A percentile compares a stretch with the other conserved stretches of the same genome.
phyloP scores from a whole-genome alignment of 2,888 invertebrate species.

The Didymodactylos carnosus region DNA sequence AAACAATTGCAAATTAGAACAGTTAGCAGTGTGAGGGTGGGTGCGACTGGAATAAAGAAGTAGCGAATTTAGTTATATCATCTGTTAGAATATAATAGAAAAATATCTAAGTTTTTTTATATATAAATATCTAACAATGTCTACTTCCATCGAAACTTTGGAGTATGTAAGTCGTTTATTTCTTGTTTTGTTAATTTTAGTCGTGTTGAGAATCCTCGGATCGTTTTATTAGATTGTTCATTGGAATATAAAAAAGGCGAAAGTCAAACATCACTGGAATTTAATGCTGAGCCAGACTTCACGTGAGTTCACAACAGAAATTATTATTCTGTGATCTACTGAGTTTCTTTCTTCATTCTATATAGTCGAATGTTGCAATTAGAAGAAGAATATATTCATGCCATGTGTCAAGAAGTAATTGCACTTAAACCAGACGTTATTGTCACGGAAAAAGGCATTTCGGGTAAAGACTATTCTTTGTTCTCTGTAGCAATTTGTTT shows the following conservation, averaged over 20 bases:
- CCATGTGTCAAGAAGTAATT: conserved; percentile 73
- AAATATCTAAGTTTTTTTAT: no score
- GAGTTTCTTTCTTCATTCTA: background rate
- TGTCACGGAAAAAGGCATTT: conserved; percentile 93
- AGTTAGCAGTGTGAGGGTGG: no score
- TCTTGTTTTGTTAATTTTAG: conserved; percentile 36
- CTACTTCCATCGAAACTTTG: no score
- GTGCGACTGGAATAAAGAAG: no score
- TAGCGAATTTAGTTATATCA: no score
- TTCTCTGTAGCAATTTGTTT: background rate
- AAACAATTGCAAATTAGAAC: no score
- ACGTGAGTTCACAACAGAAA: background rate
- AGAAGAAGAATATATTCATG: conserved; percentile 78
- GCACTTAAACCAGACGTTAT: conserved; percentile 81
- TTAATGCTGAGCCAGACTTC: conserved; percentile 12
- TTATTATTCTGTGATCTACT: background rate
- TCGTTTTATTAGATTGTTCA: conserved; percentile 76
- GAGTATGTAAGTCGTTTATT: background rate
- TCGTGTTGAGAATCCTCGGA: conserved; percentile 78
- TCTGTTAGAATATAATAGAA: no score
- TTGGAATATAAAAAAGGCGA: conserved; percentile 98
- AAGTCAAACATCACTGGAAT: conserved; percentile 42
- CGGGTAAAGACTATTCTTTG: conserved; percentile 27
- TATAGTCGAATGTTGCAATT: conserved; percentile 66
- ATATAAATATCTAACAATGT: no score